Percentiles rank a stretch among this genome's conserved stretches.
These are phyloP conservation scores for Acanthosoma haemorrhoidale DNA, from an alignment of 2,888 invertebrate species.

Conservation along the genomic window DNA sequence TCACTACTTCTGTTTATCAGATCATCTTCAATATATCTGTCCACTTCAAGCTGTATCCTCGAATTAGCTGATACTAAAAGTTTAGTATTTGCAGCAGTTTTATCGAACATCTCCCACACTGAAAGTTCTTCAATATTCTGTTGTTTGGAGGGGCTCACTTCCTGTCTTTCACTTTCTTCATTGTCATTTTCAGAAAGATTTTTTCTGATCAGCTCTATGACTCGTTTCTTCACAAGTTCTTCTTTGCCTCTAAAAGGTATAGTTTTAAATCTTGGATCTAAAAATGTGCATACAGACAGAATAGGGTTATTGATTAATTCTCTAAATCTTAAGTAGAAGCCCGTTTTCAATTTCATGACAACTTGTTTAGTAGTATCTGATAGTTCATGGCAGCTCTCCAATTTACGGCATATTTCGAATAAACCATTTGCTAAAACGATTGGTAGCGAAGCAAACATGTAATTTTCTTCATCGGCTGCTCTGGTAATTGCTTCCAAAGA, in stretches of 20 bases:
- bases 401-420: not conserved
- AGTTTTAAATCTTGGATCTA: constrained; percentile 15
- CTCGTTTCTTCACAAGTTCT: not conserved
- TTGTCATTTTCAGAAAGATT: not conserved
- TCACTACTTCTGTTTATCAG: not conserved
- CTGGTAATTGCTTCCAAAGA: constrained; percentile 14
- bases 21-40: constrained; percentile 13
- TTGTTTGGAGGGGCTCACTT: not conserved
- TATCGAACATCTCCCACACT: not conserved
- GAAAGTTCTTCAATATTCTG: constrained; percentile 1
- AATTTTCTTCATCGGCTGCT: not conserved
- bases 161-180: not conserved
- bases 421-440: constrained; percentile 6
- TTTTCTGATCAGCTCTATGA: not conserved
- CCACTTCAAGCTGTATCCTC: not conserved
- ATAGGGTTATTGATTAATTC: not conserved
- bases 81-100: not conserved
- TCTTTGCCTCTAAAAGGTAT: not conserved
- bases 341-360: not conserved
- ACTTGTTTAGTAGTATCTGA: not conserved
- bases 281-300: not conserved
- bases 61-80: not conserved
- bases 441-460: not conserved
- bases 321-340: not conserved
- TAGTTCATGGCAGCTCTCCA: not conserved